Conservation (phyloP, 2,888 invertebrate genomes). For the Leptogaster cylindrica region DNA sequence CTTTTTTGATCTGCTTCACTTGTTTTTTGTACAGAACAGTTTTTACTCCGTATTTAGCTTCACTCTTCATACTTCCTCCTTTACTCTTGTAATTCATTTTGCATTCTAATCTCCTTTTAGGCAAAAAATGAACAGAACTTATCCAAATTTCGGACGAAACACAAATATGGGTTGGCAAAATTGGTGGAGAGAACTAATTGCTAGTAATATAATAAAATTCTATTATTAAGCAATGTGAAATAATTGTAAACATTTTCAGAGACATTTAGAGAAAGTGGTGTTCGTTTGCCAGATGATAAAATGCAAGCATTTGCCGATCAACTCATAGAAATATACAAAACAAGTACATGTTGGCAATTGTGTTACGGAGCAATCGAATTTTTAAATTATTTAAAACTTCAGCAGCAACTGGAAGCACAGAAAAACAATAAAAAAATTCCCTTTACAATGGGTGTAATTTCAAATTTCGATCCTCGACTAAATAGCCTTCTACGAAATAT, state of each 20-base stretch:
- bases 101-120: too few species aligned
- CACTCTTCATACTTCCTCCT: background rate
- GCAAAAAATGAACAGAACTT: slow-evolving; percentile 66
- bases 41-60: too few species aligned
- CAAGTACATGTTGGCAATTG: slow-evolving; percentile 75
- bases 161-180: slow-evolving; percentile 74
- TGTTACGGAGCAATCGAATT: slow-evolving; percentile 71
- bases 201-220: slow-evolving; percentile 50
- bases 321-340: slow-evolving; percentile 74
- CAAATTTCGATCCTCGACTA: slow-evolving; percentile 88
- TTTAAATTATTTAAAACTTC: slow-evolving; percentile 66
- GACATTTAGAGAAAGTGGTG: slow-evolving; percentile 58
- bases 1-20: too few species aligned
- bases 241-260: slow-evolving; percentile 48
- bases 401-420: slow-evolving; percentile 52
- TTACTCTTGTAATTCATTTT: background rate
- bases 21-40: too few species aligned
- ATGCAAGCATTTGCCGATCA: slow-evolving; percentile 65
- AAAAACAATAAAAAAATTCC: slow-evolving; percentile 48
- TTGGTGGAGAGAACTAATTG: slow-evolving; percentile 76
- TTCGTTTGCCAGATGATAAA: slow-evolving; percentile 58
- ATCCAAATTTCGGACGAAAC: slow-evolving; percentile 82
- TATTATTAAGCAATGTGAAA: background rate
- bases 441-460: slow-evolving; percentile 74
- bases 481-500: slow-evolving; percentile 71